Evolutionary conservation across 53 echinoderm and acorn worm genomes (phyloP).

Genomic region (Temnopleurus reevesii): DNA sequence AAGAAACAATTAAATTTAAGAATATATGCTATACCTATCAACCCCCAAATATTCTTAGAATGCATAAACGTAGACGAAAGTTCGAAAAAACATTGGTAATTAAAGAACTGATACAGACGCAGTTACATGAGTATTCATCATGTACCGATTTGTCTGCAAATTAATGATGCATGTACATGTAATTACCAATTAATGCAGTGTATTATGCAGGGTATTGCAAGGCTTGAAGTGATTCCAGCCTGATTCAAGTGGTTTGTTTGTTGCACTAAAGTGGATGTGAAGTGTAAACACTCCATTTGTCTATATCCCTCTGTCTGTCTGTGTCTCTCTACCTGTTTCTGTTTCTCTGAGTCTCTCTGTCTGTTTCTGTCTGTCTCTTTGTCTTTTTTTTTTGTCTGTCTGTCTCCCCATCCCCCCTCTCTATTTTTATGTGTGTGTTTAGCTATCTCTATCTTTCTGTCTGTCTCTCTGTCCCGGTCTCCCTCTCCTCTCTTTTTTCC

Average conservation of each 20-base stretch:
- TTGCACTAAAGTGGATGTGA: background rate
- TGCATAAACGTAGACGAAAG: too few species aligned
- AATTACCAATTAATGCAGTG: background rate
- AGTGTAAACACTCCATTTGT: background rate
- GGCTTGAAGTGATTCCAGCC: background rate
- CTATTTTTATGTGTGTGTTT: background rate
- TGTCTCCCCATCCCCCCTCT: background rate
- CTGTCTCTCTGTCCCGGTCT: background rate
- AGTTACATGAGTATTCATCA: too few species aligned
- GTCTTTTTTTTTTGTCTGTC: background rate
- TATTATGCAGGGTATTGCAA: background rate
- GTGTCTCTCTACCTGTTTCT: background rate
- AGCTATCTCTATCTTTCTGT: background rate
- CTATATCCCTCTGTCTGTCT: background rate
- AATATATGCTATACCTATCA: too few species aligned
- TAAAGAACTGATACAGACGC: too few species aligned
- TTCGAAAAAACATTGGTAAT: too few species aligned
- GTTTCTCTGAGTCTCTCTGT: background rate
- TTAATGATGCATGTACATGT: constrained; percentile 11
- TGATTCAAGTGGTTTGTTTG: constrained; percentile 25
- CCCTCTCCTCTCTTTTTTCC: background rate
- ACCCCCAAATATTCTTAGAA: too few species aligned
- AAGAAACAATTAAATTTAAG: too few species aligned
- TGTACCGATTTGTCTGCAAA: background rate
- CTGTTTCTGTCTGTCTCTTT: background rate